Conservation (phyloP, 2,797 vertebrate genomes). For the Molossus alvarezi region DNA sequence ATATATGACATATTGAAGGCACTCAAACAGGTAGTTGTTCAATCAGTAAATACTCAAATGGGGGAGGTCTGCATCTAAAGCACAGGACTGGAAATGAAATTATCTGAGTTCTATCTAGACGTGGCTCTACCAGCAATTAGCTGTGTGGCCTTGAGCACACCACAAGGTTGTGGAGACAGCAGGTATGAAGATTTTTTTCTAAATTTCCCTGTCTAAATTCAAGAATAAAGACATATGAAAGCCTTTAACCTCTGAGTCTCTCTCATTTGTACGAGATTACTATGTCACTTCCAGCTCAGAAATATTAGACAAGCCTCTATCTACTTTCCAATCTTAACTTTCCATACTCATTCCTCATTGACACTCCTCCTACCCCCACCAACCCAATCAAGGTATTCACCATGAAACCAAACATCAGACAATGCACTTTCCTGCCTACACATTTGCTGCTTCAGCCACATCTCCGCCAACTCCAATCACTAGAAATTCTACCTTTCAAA, state of each 20-base stretch:
- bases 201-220: constrained; percentile 9
- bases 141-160: background rate
- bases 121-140: background rate
- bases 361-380: background rate
- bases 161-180: background rate
- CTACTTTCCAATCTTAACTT: constrained; percentile 6
- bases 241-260: background rate
- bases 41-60: background rate
- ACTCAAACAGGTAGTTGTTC: background rate
- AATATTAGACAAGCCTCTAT: background rate
- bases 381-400: background rate
- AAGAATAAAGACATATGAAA: background rate
- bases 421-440: background rate
- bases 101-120: background rate
- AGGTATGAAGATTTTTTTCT: background rate
- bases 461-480: background rate
- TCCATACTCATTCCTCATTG: background rate
- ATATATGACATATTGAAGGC: background rate
- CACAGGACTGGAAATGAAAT: background rate
- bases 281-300: constrained; percentile 7
- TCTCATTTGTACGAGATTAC: background rate
- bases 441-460: background rate
- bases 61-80: background rate
- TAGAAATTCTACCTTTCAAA: background rate
- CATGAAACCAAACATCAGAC: background rate